Base-by-base conservation (phyloP, 1,140 invertebrate species). In the Papilio aristodemus region DNA sequence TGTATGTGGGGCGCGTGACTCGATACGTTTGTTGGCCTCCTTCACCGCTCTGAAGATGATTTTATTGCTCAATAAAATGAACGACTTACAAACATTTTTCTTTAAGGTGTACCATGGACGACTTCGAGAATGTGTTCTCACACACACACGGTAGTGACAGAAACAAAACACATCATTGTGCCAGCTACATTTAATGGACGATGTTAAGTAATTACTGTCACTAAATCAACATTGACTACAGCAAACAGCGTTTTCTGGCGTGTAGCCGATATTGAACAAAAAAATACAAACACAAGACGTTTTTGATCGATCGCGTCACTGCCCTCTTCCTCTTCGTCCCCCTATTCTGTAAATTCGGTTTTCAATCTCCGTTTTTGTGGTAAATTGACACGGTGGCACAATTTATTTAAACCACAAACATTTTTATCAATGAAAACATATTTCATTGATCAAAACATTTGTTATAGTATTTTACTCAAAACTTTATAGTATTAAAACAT, bases 61-160 rank as follows among this genome's bases (percentile, higher is more conserved):
- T 54, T 54, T 54, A 54, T 54, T 22, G 46, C 46, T 54, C 46
- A 54, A 54, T 54, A 54, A 54, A 54, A 54, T 13, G 46, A 54
- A 54, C 46, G 46, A 54, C 46, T 54, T 11, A 17, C 46, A 54
- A 54, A 54, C 46, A 25, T 54, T 54, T 54, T 54, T 54, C 46
- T 50, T 22, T 19, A 54, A 54, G 46, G 46, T 54, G 46, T 54
- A 54, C 19, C 19, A 54, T 54, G 46, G 22, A 54, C 46, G 46
- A 54, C 22, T 54, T 54, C 46, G 19, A 22, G 19, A 54, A 54
- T 22, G 46, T 22, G 17, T 54, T 54, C 19, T 54, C 8, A 46
- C 8, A 46, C 17, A 17, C 19, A 25, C 19, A 32, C 2, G 2
- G 2, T 32, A 32, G 27, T 32, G 27, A 2, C 2, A 54, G 19